Percentiles rank a stretch among this genome's conserved stretches.
Evolutionary conservation across 2,888 invertebrate species (phyloP).

Genomic region (Disparrhopalites patrizii): DNA sequence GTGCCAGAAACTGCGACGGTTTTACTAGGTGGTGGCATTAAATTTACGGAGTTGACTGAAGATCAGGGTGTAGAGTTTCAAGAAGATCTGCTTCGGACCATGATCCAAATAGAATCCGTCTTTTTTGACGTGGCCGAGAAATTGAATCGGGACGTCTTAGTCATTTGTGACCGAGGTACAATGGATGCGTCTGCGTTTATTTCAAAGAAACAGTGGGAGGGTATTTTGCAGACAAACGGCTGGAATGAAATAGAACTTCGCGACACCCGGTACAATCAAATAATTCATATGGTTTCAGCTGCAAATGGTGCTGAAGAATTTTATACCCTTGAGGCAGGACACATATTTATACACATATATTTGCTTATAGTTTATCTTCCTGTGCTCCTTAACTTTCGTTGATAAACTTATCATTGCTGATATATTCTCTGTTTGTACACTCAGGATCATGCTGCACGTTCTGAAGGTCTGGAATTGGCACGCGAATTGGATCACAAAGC

Average conservation of each 20-base stretch:
- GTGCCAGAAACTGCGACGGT: constrained; percentile 99
- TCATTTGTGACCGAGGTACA: constrained; percentile 96
- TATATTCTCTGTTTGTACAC: constrained; percentile 35
- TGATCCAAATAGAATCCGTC: constrained; percentile 96
- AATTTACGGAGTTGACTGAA: constrained; percentile 87
- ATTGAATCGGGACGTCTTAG: constrained; percentile 82
- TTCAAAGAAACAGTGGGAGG: constrained; percentile 83
- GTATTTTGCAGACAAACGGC: constrained; percentile 72
- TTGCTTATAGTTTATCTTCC: background rate
- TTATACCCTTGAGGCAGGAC: constrained; percentile 81
- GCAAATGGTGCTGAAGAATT: constrained; percentile 97
- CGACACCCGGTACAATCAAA: constrained; percentile 94
- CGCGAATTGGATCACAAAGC: constrained; percentile 86
- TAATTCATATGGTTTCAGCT: constrained; percentile 95
- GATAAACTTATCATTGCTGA: background rate
- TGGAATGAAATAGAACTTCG: constrained; percentile 91
- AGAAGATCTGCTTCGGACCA: constrained; percentile 91
- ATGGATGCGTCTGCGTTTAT: constrained; percentile 98
- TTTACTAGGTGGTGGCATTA: constrained; percentile 94
- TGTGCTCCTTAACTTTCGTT: background rate
- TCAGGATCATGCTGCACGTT: constrained; percentile 87
- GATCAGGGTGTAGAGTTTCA: constrained; percentile 92
- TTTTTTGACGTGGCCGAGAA: constrained; percentile 79
- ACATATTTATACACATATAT: background rate
- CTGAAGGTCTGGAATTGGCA: constrained; percentile 85